These are phyloP conservation scores for Prionailurus bengalensis DNA, from an alignment of 2,113 vertebrate genomes.

Conservation along the genomic window DNA sequence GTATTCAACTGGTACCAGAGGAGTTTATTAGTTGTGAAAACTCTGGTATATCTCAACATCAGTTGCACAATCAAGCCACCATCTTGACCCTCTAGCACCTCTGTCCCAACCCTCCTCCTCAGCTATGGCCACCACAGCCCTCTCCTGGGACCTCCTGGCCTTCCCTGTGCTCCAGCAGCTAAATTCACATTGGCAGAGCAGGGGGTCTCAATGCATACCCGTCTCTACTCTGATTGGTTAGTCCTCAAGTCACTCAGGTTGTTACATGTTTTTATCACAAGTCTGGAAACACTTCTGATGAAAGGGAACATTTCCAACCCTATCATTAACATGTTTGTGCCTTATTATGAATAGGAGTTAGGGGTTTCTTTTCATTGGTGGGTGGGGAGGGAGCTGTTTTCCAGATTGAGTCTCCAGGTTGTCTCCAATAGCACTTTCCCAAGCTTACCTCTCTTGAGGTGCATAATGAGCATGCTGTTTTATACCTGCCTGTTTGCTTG, in stretches of 20 bases:
- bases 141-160: fast-evolving
- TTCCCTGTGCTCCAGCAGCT: background rate
- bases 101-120: background rate
- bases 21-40: background rate
- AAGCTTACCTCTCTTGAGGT: background rate
- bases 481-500: background rate
- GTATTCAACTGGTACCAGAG: background rate
- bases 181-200: background rate
- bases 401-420: background rate
- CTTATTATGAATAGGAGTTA: background rate
- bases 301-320: background rate
- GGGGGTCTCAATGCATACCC: fast-evolving
- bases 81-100: background rate
- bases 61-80: background rate
- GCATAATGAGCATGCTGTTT: fast-evolving
- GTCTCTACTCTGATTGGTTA: background rate
- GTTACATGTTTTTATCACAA: background rate
- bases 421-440: background rate
- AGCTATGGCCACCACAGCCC: background rate
- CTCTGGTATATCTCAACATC: background rate
- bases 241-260: background rate
- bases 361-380: background rate
- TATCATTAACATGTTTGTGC: background rate
- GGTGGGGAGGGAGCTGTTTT: background rate
- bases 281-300: background rate